These are phyloP conservation scores for Arion vulgaris DNA, from an alignment of 1,140 invertebrate species.

Conservation along the genomic window DNA sequence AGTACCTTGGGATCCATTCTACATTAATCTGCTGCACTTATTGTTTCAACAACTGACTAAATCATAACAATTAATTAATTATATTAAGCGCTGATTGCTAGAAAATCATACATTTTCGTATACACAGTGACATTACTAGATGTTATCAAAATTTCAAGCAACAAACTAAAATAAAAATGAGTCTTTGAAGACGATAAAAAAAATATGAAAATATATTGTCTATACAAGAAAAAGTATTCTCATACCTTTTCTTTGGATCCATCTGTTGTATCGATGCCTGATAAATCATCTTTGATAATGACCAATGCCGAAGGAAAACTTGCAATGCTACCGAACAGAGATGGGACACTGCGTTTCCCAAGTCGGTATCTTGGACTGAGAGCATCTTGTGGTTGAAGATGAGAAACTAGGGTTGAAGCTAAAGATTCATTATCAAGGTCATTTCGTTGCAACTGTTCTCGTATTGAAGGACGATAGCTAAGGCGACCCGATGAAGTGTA, in stretches of 20 bases:
- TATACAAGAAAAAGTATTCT: neutral
- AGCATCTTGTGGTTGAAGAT: slow-evolving; percentile 25
- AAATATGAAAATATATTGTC: too few species aligned
- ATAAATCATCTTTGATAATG: slow-evolving; percentile 40
- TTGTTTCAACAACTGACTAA: too few species aligned
- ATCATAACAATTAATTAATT: too few species aligned
- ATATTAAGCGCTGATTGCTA: too few species aligned
- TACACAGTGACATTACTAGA: too few species aligned
- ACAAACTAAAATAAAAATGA: too few species aligned
- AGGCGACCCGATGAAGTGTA: slow-evolving; percentile 15
- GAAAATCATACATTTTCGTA: too few species aligned
- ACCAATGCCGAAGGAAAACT: slow-evolving; percentile 34
- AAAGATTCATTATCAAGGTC: slow-evolving; percentile 38
- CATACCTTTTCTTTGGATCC: slow-evolving; percentile 6
- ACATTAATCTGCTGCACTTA: too few species aligned
- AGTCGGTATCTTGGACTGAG: slow-evolving; percentile 28
- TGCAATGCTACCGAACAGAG: slow-evolving; percentile 26
- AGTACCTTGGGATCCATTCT: too few species aligned
- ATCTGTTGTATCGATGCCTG: neutral
- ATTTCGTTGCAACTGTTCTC: slow-evolving; percentile 13
- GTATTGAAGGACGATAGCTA: slow-evolving; percentile 6
- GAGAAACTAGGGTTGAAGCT: slow-evolving; percentile 30
- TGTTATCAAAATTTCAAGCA: too few species aligned
- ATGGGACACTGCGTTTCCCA: slow-evolving; percentile 24
- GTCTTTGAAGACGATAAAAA: too few species aligned